Conservation (phyloP, 2,797 vertebrate species). For the Molossus molossus region DNA sequence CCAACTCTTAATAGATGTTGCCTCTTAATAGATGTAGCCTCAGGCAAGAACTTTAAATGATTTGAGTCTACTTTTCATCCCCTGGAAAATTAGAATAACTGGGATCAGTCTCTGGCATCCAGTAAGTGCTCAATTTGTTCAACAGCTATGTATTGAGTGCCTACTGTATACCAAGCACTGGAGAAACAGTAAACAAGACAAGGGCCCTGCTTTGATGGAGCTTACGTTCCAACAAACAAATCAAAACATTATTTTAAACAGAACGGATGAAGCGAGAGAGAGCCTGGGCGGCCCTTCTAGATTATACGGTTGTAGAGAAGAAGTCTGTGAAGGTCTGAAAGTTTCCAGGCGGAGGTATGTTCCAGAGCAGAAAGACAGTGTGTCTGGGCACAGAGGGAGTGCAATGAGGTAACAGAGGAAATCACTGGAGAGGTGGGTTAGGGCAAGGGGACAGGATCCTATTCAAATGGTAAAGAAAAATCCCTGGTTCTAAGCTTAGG, state of each 20-base stretch:
- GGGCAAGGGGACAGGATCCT: background rate
- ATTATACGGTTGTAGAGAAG: background rate
- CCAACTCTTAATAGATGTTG: background rate
- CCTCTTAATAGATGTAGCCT: background rate
- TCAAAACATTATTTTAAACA: conserved; percentile 6
- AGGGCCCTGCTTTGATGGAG: background rate
- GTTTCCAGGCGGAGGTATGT: background rate
- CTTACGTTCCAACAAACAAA: conserved; percentile 20
- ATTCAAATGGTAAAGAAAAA: background rate
- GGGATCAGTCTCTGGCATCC: background rate
- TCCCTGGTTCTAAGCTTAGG: background rate
- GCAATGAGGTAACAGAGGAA: background rate
- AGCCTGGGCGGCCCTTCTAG: background rate
- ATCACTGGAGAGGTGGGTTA: background rate
- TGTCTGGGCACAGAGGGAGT: background rate
- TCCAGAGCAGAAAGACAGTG: background rate
- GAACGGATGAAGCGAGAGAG: background rate
- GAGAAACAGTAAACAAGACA: background rate
- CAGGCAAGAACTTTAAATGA: background rate
- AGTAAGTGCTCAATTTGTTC: background rate
- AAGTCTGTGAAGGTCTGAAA: background rate
- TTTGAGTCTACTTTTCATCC: background rate
- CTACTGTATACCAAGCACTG: background rate
- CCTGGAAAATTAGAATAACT: conserved; percentile 14
- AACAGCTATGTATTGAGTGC: background rate